Evolutionary conservation across 2,113 vertebrate species (phyloP).

Genomic region (Tragelaphus buxtoni): DNA sequence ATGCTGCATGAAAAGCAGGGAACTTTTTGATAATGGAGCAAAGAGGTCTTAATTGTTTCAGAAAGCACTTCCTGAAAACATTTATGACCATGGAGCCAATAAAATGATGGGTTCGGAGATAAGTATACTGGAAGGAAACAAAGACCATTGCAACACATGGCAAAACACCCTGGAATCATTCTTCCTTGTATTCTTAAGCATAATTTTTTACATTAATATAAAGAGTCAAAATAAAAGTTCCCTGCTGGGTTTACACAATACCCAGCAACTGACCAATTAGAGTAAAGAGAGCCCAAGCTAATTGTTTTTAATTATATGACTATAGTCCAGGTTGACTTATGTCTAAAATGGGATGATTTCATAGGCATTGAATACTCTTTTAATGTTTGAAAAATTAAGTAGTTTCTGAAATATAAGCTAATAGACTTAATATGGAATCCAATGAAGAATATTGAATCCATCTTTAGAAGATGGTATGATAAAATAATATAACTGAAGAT

Average conservation of each 20-base stretch:
- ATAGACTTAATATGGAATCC: not conserved
- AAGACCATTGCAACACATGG: not conserved
- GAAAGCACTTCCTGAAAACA: slow-evolving; percentile 7
- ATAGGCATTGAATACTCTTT: not conserved
- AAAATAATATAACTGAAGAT: not conserved
- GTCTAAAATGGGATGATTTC: not conserved
- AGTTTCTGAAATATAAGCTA: not conserved
- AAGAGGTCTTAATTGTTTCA: not conserved
- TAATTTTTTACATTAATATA: not conserved
- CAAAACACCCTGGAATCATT: not conserved
- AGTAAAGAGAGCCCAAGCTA: not conserved
- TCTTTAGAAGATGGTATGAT: not conserved
- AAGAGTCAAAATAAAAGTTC: not conserved
- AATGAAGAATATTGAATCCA: too few relatives aligned
- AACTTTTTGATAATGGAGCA: not conserved
- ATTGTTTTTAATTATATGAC: not conserved
- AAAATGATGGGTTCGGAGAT: not conserved
- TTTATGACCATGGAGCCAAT: not conserved
- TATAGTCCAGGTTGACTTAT: not conserved
- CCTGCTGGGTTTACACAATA: not conserved
- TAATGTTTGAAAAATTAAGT: not conserved
- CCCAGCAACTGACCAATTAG: not conserved
- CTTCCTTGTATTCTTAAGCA: not conserved
- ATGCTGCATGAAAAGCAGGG: not conserved
- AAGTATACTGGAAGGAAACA: not conserved